These are phyloP conservation scores for Cyphomyrus discorhynchus DNA, from an alignment of 2,113 vertebrate species.

Conservation along the genomic window DNA sequence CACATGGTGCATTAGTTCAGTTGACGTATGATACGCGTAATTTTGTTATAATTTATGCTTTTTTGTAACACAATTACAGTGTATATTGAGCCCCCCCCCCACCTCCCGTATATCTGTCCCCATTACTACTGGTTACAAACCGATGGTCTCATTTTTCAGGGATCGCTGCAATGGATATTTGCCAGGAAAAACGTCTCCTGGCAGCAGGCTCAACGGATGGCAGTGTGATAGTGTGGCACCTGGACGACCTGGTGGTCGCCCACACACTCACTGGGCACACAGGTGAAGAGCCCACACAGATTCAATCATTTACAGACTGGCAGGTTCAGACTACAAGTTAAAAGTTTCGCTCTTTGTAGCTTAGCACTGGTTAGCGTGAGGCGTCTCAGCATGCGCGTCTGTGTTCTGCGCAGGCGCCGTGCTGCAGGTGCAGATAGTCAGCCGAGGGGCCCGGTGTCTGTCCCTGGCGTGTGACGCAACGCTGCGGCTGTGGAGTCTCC, in stretches of 20 bases:
- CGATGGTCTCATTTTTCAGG: constrained; percentile 36
- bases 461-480: constrained; percentile 62
- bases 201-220: constrained; percentile 63
- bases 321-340: background rate
- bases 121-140: background rate
- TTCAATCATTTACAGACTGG: background rate
- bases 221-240: constrained; percentile 56
- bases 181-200: constrained; percentile 49
- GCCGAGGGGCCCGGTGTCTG: constrained; percentile 47
- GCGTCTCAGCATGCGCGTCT: background rate
- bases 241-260: constrained; percentile 48
- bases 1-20: background rate
- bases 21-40: background rate
- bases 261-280: constrained; percentile 61
- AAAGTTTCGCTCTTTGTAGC: background rate
- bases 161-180: constrained; percentile 55
- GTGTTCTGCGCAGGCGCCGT: constrained; percentile 52
- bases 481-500: constrained; percentile 59
- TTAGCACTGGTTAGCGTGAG: background rate
- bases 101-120: background rate
- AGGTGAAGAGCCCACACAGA: constrained; percentile 40
- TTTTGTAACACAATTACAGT: background rate
- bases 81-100: background rate
- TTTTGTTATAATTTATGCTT: background rate
- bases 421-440: constrained; percentile 46